Percentiles rank a stretch among this genome's conserved stretches.
phyloP scores from a whole-genome alignment of 2,888 invertebrate species.

The Drosophila testacea region DNA sequence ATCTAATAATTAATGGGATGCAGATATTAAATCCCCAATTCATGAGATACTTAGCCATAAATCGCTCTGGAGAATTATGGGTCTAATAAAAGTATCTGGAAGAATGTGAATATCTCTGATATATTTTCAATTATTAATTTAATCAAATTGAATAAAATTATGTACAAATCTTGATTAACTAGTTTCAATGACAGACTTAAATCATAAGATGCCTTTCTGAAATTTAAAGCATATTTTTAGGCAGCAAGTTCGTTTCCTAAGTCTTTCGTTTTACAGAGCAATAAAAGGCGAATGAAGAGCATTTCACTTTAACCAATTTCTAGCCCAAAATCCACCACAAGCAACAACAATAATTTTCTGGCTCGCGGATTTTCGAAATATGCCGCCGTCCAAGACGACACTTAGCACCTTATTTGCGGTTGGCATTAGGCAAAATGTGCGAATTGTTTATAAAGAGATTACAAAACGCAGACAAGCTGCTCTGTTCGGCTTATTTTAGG shows the following conservation, averaged over 20 bases:
- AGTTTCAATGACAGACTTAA: neutral
- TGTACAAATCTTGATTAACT: neutral
- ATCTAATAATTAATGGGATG: no score
- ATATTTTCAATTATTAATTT: no score
- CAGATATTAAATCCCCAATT: no score
- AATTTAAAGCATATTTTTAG: slow-evolving; percentile 34
- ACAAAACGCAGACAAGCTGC: slow-evolving; percentile 70
- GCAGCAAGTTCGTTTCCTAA: slow-evolving; percentile 63
- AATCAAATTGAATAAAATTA: no score
- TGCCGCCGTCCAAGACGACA: slow-evolving; percentile 55
- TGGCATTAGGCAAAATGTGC: slow-evolving; percentile 74
- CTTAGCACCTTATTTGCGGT: slow-evolving; percentile 79
- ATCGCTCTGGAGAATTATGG: no score
- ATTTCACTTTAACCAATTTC: slow-evolving; percentile 45
- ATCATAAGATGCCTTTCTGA: neutral
- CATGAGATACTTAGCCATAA: no score
- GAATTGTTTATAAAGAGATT: slow-evolving; percentile 81
- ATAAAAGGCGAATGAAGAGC: slow-evolving; percentile 14
- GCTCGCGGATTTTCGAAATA: slow-evolving; percentile 32
- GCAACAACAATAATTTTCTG: slow-evolving; percentile 52
- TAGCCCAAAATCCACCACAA: slow-evolving; percentile 11
- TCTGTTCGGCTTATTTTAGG: slow-evolving; percentile 53
- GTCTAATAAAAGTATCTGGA: no score
- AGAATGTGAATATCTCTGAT: no score
- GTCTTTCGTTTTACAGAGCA: slow-evolving; percentile 53